phyloP scores from a whole-genome alignment of 2,113 vertebrate species.

The Sterrhoptilus dennistouni region DNA sequence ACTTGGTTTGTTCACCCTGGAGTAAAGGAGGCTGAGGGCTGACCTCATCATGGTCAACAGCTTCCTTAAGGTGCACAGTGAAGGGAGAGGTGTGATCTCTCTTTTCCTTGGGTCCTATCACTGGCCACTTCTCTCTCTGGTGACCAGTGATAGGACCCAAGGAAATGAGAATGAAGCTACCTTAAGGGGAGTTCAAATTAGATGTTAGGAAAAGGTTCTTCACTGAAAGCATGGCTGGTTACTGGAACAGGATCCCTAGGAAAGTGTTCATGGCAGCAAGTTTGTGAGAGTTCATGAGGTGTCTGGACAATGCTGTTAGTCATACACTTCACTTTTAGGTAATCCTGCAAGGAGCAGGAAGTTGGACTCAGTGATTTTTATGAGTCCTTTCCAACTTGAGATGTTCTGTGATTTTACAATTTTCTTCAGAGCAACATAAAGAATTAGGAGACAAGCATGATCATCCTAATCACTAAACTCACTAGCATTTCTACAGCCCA shows the following conservation, averaged over 20 bases:
- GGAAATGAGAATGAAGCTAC: not conserved
- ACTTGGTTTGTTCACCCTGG: not conserved
- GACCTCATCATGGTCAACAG: not conserved
- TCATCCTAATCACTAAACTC: not conserved
- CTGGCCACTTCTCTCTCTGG: not conserved
- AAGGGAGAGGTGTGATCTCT: not conserved
- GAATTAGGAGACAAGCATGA: not conserved
- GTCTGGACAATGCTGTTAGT: not conserved
- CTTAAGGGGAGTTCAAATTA: not conserved
- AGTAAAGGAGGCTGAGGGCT: not conserved
- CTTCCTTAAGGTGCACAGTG: rapidly evolving
- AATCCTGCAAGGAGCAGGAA: not conserved
- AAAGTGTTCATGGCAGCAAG: not conserved
- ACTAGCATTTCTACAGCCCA: not conserved
- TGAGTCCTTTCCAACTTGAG: not conserved
- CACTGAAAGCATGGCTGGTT: not conserved
- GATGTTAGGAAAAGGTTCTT: not conserved
- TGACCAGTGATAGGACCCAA: not conserved
- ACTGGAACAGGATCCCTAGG: not conserved
- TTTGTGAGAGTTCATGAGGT: not conserved
- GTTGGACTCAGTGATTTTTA: not conserved
- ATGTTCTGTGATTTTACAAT: not conserved
- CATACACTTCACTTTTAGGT: not conserved
- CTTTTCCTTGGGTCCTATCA: no score
- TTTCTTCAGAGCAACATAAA: not conserved